Conservation (phyloP, 2,113 vertebrate species). For the Saguinus imperator region DNA sequence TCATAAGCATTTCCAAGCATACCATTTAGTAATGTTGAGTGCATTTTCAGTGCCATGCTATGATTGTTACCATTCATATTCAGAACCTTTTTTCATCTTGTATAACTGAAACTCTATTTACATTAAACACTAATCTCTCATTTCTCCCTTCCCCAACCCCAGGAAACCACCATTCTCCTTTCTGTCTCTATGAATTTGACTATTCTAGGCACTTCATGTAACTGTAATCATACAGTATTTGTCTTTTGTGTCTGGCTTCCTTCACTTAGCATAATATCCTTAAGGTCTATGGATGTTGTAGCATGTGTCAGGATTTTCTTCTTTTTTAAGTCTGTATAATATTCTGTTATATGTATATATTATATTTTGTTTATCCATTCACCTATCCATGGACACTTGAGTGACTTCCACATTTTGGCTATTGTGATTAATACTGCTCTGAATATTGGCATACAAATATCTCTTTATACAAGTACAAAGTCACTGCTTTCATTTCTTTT, state of each 20-base stretch:
- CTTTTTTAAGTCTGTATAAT: not conserved
- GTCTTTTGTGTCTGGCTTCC: not conserved
- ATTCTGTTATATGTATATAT: not conserved
- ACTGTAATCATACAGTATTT: not conserved
- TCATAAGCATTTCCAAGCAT: not conserved
- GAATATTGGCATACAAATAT: not conserved
- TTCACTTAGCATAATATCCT: not conserved
- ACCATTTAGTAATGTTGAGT: not conserved
- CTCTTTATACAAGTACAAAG: not conserved
- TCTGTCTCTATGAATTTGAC: not conserved
- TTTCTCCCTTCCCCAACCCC: accelerated
- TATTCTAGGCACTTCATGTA: not conserved
- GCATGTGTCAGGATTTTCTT: not conserved
- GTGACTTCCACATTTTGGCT: not conserved
- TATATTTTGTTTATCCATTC: not conserved
- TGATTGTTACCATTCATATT: not conserved
- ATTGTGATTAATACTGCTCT: not conserved
- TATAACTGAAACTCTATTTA: not conserved
- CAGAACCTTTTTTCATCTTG: not conserved
- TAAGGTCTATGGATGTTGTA: not conserved
- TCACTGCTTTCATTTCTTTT: not conserved
- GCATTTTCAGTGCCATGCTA: not conserved
- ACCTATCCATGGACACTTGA: not conserved
- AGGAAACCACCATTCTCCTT: not conserved
- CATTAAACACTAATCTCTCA: not conserved